Evolutionary conservation across 2,797 vertebrate genomes (phyloP).

Genomic region (Semaprochilodus insignis): DNA sequence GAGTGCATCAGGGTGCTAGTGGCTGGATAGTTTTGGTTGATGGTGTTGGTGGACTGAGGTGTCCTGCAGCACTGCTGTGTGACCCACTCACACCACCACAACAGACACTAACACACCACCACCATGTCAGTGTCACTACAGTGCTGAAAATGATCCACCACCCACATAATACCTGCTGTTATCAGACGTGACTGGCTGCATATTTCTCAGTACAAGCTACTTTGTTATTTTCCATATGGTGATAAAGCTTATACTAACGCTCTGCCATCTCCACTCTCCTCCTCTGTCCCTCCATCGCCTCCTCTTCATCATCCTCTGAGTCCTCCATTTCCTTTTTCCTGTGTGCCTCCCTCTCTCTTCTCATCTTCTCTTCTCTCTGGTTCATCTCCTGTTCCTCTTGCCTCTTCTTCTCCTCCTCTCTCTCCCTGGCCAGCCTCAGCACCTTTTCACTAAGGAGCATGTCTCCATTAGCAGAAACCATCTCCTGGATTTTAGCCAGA

Average conservation of each 20-base stretch:
- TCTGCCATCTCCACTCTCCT: background rate
- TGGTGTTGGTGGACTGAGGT: no score
- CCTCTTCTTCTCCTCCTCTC: constrained; percentile 25
- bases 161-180: rapidly evolving
- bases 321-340: constrained; percentile 18
- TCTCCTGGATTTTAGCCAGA: constrained; percentile 50
- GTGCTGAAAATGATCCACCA: no score
- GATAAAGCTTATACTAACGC: constrained; percentile 15
- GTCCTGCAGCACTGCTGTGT: no score
- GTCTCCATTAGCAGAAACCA: constrained; percentile 43
- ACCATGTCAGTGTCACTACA: no score
- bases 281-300: no score
- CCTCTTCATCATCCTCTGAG: background rate
- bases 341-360: constrained; percentile 7
- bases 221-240: no score
- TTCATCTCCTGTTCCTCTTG: constrained; percentile 29
- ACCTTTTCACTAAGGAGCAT: constrained; percentile 51
- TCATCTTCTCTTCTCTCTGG: background rate
- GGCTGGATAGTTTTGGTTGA: no score
- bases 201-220: no score
- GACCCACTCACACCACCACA: no score
- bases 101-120: no score
- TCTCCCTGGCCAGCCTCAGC: constrained; percentile 27
- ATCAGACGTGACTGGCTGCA: no score
- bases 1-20: no score